Conservation (phyloP, 2,113 vertebrate genomes). For the Daboia siamensis region DNA sequence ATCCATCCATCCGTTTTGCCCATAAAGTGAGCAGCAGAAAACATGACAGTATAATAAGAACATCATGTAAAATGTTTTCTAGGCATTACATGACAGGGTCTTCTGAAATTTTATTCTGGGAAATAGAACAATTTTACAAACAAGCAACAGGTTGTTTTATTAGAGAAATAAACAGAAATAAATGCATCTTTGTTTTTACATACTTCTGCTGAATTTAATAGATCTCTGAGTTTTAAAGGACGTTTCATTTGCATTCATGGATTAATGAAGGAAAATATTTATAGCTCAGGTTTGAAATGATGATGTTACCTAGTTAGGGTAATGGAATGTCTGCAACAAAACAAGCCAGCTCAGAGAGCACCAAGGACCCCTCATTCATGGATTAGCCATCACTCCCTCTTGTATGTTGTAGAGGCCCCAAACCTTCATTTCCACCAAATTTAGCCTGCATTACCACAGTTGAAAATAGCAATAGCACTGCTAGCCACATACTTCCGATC, state of each 20-base stretch:
- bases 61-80: background rate
- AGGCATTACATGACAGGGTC: background rate
- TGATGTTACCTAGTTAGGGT: too few relatives aligned
- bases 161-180: background rate
- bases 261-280: background rate
- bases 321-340: too few relatives aligned
- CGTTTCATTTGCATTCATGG: background rate
- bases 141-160: background rate
- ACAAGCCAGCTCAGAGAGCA: too few relatives aligned
- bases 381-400: background rate
- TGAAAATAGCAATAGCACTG: constrained; percentile 4
- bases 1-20: background rate
- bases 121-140: background rate
- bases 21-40: background rate
- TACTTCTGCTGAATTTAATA: background rate
- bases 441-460: constrained; percentile 13
- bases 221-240: background rate
- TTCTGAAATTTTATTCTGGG: background rate
- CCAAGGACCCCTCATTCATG: background rate
- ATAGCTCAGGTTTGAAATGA: too few relatives aligned
- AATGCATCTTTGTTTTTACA: background rate
- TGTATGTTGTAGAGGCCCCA: background rate
- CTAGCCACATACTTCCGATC: constrained; percentile 18
- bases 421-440: background rate
- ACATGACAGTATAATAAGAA: background rate